A percentile compares a stretch with the other conserved stretches of the same genome.
Evolutionary conservation across 1,140 invertebrate species (phyloP).

Genomic region (Cryptotermes secundus): DNA sequence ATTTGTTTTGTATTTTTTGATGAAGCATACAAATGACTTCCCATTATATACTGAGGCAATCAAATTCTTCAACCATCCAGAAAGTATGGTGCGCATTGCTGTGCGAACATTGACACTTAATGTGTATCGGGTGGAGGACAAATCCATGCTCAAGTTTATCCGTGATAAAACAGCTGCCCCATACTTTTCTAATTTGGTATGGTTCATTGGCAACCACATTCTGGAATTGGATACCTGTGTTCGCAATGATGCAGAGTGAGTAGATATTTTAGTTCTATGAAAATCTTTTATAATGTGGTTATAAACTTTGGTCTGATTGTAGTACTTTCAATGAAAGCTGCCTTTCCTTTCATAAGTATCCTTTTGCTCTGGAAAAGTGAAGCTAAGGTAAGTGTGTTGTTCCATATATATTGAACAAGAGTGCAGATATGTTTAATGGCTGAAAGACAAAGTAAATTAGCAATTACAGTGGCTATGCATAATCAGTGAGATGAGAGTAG

Average conservation of each 20-base stretch:
- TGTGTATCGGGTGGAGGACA: conserved; percentile 94
- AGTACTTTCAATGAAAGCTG: neutral
- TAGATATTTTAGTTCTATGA: conserved; percentile 36
- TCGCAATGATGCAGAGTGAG: conserved; percentile 91
- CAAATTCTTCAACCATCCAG: conserved; percentile 98
- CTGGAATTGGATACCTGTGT: conserved; percentile 94
- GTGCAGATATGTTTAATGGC: too few relatives aligned
- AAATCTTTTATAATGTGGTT: neutral
- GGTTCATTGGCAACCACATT: conserved; percentile 98
- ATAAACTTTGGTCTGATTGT: neutral
- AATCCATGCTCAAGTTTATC: conserved; percentile 94
- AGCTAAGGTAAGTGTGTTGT: too few relatives aligned
- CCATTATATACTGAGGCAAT: conserved; percentile 98
- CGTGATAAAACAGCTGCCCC: conserved; percentile 92
- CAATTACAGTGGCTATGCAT: too few relatives aligned
- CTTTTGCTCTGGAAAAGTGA: neutral
- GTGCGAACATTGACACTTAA: conserved; percentile 96
- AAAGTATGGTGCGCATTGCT: conserved; percentile 98
- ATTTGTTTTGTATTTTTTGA: conserved; percentile 42
- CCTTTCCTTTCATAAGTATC: neutral
- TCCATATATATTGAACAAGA: too few relatives aligned
- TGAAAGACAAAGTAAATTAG: too few relatives aligned
- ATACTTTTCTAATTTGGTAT: conserved; percentile 98
- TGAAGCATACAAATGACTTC: conserved; percentile 97
- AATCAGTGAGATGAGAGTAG: too few relatives aligned